Percentiles rank a stretch among this genome's conserved stretches.
Conservation (phyloP, 2,888 invertebrate genomes). For the Xestia rhomboidea region DNA sequence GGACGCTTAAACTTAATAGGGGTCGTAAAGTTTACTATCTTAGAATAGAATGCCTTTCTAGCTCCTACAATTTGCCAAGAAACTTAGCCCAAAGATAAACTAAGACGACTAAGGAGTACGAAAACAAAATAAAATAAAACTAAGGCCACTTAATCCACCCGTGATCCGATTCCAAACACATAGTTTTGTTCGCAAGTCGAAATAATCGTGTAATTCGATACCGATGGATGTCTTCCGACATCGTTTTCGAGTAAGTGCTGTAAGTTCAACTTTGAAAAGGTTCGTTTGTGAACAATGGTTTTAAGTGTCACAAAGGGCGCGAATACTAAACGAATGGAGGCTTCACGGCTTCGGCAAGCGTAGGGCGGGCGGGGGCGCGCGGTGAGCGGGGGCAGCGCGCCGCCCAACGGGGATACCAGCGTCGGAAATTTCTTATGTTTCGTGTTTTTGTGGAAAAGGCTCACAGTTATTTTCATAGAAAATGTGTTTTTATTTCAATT, state of each 20-base stretch:
- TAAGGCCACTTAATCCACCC: conserved; percentile 31
- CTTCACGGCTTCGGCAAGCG: conserved; percentile 74
- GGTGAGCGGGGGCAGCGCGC: conserved; percentile 64
- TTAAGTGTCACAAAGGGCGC: conserved; percentile 90
- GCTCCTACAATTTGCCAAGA: not conserved
- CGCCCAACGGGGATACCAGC: conserved; percentile 68
- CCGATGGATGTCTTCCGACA: conserved; percentile 57
- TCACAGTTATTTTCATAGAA: not conserved
- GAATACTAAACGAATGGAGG: conserved; percentile 88
- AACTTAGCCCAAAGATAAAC: conserved; percentile 22
- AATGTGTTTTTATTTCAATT: not conserved
- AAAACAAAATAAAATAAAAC: conserved; percentile 13
- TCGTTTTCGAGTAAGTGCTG: conserved; percentile 72
- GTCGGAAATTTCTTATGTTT: conserved; percentile 22
- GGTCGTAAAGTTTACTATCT: not conserved
- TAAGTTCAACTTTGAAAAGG: conserved; percentile 78
- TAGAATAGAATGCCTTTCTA: not conserved
- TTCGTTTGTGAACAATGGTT: conserved; percentile 87
- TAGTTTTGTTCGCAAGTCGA: conserved; percentile 29
- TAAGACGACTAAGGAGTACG: not conserved
- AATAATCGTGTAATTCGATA: conserved; percentile 50
- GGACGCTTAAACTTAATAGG: not conserved
- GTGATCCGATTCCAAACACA: conserved; percentile 35
- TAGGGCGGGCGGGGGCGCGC: conserved; percentile 70
- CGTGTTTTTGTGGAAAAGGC: conserved; percentile 3